Conservation (phyloP, 2,888 invertebrate genomes). For the Polia nebulosa region DNA sequence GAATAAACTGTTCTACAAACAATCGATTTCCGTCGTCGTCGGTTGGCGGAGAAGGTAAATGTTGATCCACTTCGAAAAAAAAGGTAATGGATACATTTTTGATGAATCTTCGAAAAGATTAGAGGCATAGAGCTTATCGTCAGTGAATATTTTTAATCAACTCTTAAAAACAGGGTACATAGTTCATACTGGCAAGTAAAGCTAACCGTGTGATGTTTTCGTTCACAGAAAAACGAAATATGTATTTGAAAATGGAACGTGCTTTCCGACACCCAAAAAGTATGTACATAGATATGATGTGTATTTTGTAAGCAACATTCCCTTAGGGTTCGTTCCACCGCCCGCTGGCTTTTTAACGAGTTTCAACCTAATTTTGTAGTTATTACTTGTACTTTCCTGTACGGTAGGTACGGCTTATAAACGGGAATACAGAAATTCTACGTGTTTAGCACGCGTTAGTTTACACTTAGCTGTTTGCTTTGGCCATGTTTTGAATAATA, state of each 20-base stretch:
- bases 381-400: constrained; percentile 47
- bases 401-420: constrained; percentile 19
- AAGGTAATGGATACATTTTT: neutral
- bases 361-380: constrained; percentile 51
- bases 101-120: constrained; percentile 1
- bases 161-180: constrained; percentile 5
- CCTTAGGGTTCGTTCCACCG: constrained; percentile 41
- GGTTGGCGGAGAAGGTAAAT: neutral
- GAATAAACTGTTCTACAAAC: constrained; percentile 25
- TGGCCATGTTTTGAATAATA: constrained; percentile 47
- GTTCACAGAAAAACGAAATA: constrained; percentile 27
- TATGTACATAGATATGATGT: no score
- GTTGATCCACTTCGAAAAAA: neutral
- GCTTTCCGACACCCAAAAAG: constrained; percentile 49
- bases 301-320: constrained; percentile 44
- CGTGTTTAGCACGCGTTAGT: constrained; percentile 30
- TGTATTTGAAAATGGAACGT: constrained; percentile 48
- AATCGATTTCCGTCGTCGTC: constrained; percentile 16
- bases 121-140: neutral
- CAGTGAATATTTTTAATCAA: constrained; percentile 10
- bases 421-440: constrained; percentile 27
- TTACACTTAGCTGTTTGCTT: constrained; percentile 39
- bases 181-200: neutral
- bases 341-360: constrained; percentile 53
- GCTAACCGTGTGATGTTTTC: constrained; percentile 1